These are phyloP conservation scores for Dolichomitus sp. DNA, from an alignment of 2,888 invertebrate species.

Conservation along the genomic window DNA sequence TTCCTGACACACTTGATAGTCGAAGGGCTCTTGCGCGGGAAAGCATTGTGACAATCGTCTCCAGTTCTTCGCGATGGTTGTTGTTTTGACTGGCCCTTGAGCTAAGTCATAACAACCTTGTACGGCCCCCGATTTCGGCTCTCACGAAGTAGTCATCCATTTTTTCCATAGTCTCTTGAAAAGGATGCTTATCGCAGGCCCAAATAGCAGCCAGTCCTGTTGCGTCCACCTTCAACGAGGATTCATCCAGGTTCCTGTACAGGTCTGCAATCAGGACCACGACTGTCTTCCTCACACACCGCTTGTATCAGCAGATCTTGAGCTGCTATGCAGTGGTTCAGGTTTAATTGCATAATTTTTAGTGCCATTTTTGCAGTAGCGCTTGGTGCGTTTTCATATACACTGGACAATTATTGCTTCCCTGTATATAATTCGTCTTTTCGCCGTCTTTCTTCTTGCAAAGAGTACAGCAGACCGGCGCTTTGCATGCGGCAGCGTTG, in stretches of 20 bases:
- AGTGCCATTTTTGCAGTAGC: conserved; percentile 44
- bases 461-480: conserved; percentile 22
- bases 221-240: conserved; percentile 65
- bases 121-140: conserved; percentile 55
- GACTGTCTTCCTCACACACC: conserved; percentile 51
- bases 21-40: conserved; percentile 8
- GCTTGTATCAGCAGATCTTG: conserved; percentile 66
- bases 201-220: too few relatives aligned
- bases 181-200: conserved; percentile 44
- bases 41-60: conserved; percentile 17
- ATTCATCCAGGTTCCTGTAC: conserved; percentile 60
- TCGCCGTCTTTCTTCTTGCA: conserved; percentile 34
- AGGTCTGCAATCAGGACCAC: conserved; percentile 66
- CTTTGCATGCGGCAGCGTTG: conserved; percentile 30
- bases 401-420: conserved; percentile 49
- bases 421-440: conserved; percentile 38
- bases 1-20: neutral
- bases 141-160: conserved; percentile 52
- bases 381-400: conserved; percentile 41
- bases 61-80: conserved; percentile 59
- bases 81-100: conserved; percentile 55
- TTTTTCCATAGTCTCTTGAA: conserved; percentile 41
- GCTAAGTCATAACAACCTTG: conserved; percentile 63
- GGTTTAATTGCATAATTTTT: conserved; percentile 65
- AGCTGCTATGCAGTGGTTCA: conserved; percentile 68